These are phyloP conservation scores for Drosophila albomicans DNA, from an alignment of 1,140 invertebrate genomes.

Conservation along the genomic window DNA sequence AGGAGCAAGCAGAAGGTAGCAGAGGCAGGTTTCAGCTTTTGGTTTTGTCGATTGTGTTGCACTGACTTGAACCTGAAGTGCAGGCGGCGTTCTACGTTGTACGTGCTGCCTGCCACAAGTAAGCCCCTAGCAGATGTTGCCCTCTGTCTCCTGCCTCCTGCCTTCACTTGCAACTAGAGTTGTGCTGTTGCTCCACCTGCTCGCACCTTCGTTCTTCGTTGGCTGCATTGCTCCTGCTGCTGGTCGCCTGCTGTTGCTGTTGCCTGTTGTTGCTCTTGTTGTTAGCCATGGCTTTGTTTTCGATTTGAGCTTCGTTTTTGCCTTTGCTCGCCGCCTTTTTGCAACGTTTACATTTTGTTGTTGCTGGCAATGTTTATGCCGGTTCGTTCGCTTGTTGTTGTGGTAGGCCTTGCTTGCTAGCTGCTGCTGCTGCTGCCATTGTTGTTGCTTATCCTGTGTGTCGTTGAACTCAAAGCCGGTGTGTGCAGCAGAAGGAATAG, in stretches of 20 bases:
- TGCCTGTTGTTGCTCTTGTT: conserved; percentile 7
- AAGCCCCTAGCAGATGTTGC: conserved; percentile 15
- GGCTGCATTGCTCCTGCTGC: neutral
- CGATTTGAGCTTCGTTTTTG: conserved; percentile 59
- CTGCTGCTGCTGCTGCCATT: neutral
- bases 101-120: conserved; percentile 36
- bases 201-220: neutral
- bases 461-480: conserved; percentile 67
- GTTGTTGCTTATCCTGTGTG: conserved; percentile 74
- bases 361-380: conserved; percentile 72
- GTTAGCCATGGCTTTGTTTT: conserved; percentile 76
- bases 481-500: conserved; percentile 61
- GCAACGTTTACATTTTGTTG: conserved; percentile 76
- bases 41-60: conserved; percentile 18
- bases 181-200: neutral
- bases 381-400: conserved; percentile 52
- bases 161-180: neutral
- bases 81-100: conserved; percentile 16
- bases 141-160: neutral
- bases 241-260: neutral
- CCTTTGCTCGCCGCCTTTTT: conserved; percentile 75
- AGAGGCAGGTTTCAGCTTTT: conserved; percentile 25
- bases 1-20: neutral
- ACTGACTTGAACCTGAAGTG: conserved; percentile 33
- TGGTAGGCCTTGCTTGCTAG: conserved; percentile 16